Percentiles rank a stretch among this genome's conserved stretches.
phyloP scores from a whole-genome alignment of 2,797 vertebrate species.

The Trichosurus vulpecula region DNA sequence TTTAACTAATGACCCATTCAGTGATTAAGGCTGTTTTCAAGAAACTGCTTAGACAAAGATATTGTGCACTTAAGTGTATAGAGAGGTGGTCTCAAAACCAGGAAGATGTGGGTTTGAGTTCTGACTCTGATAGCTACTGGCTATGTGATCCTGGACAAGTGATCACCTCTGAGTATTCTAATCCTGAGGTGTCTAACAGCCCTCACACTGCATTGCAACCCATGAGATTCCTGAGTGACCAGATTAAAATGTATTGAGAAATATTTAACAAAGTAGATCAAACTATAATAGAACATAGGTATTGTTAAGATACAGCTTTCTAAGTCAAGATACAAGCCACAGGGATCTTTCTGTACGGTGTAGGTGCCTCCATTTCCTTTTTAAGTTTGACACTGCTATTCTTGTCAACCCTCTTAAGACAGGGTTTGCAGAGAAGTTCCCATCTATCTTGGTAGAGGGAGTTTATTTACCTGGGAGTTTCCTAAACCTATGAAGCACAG shows the following conservation, averaged over 20 bases:
- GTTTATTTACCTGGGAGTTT: background rate
- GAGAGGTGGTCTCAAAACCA: background rate
- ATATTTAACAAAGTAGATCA: background rate
- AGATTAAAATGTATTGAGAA: background rate
- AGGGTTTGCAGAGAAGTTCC: background rate
- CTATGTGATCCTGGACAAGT: background rate
- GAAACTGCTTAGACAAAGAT: background rate
- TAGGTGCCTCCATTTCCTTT: background rate
- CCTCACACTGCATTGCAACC: background rate
- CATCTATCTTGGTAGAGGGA: background rate
- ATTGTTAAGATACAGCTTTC: background rate
- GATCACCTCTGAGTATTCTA: background rate
- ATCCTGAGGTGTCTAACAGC: background rate
- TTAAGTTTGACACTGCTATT: background rate
- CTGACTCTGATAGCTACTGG: too few relatives aligned
- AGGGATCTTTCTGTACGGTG: background rate
- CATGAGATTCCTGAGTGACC: background rate
- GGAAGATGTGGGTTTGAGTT: background rate
- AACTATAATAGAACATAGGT: background rate
- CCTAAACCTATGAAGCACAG: background rate
- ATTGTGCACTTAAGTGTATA: background rate
- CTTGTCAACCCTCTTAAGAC: background rate
- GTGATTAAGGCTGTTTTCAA: too few relatives aligned
- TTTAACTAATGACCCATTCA: too few relatives aligned
- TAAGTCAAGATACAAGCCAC: background rate